phyloP scores from a whole-genome alignment of 2,797 vertebrate genomes.

The Poeciliopsis gracilis region DNA sequence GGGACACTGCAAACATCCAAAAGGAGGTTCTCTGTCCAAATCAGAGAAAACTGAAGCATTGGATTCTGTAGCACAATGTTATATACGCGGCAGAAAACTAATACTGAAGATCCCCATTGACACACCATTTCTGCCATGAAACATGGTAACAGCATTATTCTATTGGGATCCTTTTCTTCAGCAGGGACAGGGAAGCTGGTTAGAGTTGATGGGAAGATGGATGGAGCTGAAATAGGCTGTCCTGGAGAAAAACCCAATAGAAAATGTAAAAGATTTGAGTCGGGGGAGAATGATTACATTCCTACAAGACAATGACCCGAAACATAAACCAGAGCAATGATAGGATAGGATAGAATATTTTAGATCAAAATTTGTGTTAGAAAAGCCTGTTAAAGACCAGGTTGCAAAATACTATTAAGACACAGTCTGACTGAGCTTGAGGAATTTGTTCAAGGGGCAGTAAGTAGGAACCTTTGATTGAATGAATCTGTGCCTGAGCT shows the following conservation, averaged over 20 bases:
- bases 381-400: not conserved
- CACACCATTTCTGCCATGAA: not conserved
- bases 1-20: not conserved
- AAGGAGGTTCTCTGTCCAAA: not conserved
- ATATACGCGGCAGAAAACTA: not conserved
- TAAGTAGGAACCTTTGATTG: slow-evolving; percentile 9
- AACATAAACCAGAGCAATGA: not conserved
- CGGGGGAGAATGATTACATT: not conserved
- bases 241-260: not conserved
- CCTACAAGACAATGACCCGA: not conserved
- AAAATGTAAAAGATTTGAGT: not conserved
- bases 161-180: not conserved
- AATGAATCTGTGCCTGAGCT: slow-evolving; percentile 15
- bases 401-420: not conserved
- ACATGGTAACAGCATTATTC: not conserved
- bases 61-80: not conserved
- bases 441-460: not conserved
- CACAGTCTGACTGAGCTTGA: not conserved
- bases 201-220: not conserved
- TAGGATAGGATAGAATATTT: not conserved
- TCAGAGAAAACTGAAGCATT: not conserved
- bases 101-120: not conserved
- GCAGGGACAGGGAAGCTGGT: not conserved
- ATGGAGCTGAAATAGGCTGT: not conserved
- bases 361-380: not conserved